These are phyloP conservation scores for Bursaphelenchus mucronatus DNA, from an alignment of 1,140 invertebrate species.

Conservation along the genomic window DNA sequence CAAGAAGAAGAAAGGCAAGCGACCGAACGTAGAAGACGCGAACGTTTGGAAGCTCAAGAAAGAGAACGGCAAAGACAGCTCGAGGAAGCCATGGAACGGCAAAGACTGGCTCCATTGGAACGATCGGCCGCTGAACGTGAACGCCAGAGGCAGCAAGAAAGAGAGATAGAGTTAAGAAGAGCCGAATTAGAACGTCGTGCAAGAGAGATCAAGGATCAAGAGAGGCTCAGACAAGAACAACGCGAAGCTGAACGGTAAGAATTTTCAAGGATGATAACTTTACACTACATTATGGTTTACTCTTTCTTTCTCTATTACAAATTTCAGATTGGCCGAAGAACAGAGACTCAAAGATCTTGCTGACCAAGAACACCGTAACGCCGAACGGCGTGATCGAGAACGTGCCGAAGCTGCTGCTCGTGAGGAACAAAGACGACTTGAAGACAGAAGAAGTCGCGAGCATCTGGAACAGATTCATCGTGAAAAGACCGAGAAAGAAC, in stretches of 20 bases:
- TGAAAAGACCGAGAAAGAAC: constrained; percentile 54
- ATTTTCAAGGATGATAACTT: too few species aligned
- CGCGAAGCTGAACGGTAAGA: constrained; percentile 43
- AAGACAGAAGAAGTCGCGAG: constrained; percentile 51
- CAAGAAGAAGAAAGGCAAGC: constrained; percentile 38
- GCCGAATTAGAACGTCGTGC: constrained; percentile 48
- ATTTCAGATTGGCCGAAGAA: constrained; percentile 46
- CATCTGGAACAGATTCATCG: constrained; percentile 45
- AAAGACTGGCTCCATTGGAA: constrained; percentile 41
- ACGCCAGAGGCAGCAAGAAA: constrained; percentile 42
- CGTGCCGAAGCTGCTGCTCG: constrained; percentile 30
- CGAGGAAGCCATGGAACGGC: constrained; percentile 39
- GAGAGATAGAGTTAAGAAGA: constrained; percentile 30
- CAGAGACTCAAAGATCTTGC: constrained; percentile 47
- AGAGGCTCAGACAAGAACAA: constrained; percentile 40
- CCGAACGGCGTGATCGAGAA: constrained; percentile 48
- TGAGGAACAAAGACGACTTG: constrained; percentile 27
- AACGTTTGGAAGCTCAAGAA: constrained; percentile 45
- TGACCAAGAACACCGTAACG: constrained; percentile 48
- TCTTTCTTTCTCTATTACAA: neutral
- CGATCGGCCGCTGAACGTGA: constrained; percentile 41
- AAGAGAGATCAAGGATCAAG: constrained; percentile 42
- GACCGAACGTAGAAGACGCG: constrained; percentile 42
- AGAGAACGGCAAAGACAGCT: constrained; percentile 33
- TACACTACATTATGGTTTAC: too few species aligned